A percentile compares a stretch with the other conserved stretches of the same genome.
Evolutionary conservation across 2,113 vertebrate species (phyloP).

Genomic region (Pipra filicauda): DNA sequence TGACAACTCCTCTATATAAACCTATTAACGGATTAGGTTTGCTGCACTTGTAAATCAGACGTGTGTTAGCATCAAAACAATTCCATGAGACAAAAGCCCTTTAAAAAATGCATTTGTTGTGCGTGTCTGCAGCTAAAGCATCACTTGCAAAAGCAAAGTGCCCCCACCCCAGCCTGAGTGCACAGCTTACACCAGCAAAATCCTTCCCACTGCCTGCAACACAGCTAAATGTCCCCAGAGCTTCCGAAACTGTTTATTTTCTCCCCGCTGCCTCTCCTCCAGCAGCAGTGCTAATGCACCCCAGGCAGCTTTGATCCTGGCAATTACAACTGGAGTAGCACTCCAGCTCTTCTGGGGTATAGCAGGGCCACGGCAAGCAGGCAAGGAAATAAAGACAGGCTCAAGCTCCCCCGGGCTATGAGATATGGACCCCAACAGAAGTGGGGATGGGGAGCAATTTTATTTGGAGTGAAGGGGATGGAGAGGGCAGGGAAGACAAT

Average conservation of each 20-base stretch:
- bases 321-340: constrained; percentile 58
- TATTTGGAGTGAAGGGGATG: constrained; percentile 24
- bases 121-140: background rate
- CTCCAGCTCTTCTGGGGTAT: constrained; percentile 44
- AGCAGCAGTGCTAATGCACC: constrained; percentile 53
- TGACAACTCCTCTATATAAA: constrained; percentile 20
- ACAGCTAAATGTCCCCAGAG: constrained; percentile 19
- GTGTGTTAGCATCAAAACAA: constrained; percentile 28
- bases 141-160: background rate
- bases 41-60: constrained; percentile 39
- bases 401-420: background rate
- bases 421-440: background rate
- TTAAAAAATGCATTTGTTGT: constrained; percentile 3
- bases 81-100: constrained; percentile 52
- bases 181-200: constrained; percentile 45
- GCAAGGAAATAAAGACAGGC: constrained; percentile 34
- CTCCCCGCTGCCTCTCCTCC: constrained; percentile 41
- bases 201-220: constrained; percentile 20
- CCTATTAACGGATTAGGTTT: constrained; percentile 53
- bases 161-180: background rate
- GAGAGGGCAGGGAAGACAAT: constrained; percentile 37
- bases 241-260: constrained; percentile 47
- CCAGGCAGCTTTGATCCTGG: constrained; percentile 59
- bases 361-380: background rate
- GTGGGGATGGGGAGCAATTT: constrained; percentile 32